These are phyloP conservation scores for Arbacia lixula DNA, from an alignment of 53 echinoderm and acorn worm species.

Conservation along the genomic window DNA sequence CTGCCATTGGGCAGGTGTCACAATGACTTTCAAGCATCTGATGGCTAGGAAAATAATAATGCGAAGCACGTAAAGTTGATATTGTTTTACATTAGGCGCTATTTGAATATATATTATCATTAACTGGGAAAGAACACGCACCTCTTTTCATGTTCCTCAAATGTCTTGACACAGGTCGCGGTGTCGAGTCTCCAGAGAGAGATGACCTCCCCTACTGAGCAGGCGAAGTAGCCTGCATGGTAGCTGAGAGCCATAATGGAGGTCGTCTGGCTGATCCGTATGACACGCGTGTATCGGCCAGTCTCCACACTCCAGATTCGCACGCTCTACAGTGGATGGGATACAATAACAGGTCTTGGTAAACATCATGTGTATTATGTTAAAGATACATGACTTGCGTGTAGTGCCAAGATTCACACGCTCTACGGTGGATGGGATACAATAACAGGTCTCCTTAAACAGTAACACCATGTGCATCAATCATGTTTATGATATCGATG, in stretches of 20 bases:
- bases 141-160: slow-evolving; percentile 95
- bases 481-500: too few relatives aligned
- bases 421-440: slow-evolving; percentile 57
- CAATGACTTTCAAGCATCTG: too few relatives aligned
- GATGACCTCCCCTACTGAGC: slow-evolving; percentile 88
- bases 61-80: too few relatives aligned
- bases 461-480: too few relatives aligned
- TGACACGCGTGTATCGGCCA: slow-evolving; percentile 85
- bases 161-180: slow-evolving; percentile 85
- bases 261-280: slow-evolving; percentile 97
- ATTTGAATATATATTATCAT: too few relatives aligned
- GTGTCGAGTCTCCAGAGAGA: slow-evolving; percentile 96
- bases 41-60: too few relatives aligned
- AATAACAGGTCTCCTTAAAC: too few relatives aligned
- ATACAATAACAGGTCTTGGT: too few relatives aligned
- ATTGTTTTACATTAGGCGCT: too few relatives aligned
- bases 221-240: slow-evolving; percentile 88
- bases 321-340: slow-evolving; percentile 64
- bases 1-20: too few relatives aligned
- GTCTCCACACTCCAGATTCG: slow-evolving; percentile 94
- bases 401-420: slow-evolving; percentile 87
- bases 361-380: too few relatives aligned
- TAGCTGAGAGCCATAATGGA: slow-evolving; percentile 96
- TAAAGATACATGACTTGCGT: slow-evolving; percentile 89
- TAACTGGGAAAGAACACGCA: slow-evolving; percentile 27